Conservation (phyloP, 1,140 invertebrate genomes). For the Drosophila fuyamai region DNA sequence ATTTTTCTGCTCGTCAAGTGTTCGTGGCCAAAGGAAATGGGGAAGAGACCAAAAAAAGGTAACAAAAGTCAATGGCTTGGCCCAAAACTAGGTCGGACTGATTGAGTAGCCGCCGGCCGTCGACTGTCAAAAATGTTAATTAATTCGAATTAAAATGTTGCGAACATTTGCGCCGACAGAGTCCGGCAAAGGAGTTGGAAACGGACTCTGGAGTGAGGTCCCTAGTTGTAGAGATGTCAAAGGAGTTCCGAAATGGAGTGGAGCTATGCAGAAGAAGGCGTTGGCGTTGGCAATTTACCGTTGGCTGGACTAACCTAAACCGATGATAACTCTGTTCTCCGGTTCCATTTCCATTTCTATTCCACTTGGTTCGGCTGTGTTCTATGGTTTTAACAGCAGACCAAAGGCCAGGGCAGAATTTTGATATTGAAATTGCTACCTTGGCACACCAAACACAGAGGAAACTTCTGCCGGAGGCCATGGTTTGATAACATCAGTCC, state of each 20-base stretch:
- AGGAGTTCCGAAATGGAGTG: conserved; percentile 39
- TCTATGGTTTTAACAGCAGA: conserved; percentile 58
- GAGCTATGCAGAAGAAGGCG: conserved; percentile 75
- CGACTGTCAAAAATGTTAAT: conserved; percentile 65
- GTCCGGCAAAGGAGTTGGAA: conserved; percentile 27
- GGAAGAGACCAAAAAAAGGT: neutral
- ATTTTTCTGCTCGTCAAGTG: conserved; percentile 62
- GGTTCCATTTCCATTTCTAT: conserved; percentile 7
- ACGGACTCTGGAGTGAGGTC: neutral
- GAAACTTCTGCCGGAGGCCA: conserved; percentile 69
- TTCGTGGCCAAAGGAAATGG: conserved; percentile 6
- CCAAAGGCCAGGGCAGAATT: conserved; percentile 74
- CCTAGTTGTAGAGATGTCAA: neutral
- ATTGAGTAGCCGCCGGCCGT: conserved; percentile 43
- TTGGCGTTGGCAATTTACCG: conserved; percentile 75
- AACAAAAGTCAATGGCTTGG: conserved; percentile 61
- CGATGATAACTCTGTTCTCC: conserved; percentile 34
- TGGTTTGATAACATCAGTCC: conserved; percentile 69
- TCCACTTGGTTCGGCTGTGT: neutral
- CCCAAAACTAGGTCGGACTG: conserved; percentile 52
- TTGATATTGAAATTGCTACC: conserved; percentile 82
- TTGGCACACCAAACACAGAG: conserved; percentile 47
- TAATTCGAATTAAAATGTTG: conserved; percentile 79
- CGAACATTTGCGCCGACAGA: conserved; percentile 42
- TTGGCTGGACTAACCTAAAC: conserved; percentile 69